These are phyloP conservation scores for Eulithis testata DNA, from an alignment of 2,888 invertebrate species.

Conservation along the genomic window DNA sequence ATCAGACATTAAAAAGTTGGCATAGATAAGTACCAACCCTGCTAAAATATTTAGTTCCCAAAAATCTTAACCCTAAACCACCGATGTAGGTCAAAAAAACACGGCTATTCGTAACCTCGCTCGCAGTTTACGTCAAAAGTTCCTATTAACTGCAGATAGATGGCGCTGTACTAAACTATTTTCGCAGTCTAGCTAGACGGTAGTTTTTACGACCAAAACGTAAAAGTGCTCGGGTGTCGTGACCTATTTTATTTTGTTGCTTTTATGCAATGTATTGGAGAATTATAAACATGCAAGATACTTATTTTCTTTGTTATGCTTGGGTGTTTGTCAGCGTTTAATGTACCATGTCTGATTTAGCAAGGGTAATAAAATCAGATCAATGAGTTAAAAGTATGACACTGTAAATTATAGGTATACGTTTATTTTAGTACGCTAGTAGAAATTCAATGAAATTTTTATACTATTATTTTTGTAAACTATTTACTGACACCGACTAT, in stretches of 20 bases:
- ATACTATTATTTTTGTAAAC: no score
- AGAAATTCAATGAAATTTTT: no score
- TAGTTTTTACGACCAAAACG: constrained; percentile 59
- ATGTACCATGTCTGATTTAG: constrained; percentile 33
- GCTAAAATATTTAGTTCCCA: constrained; percentile 5
- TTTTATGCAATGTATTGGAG: constrained; percentile 41
- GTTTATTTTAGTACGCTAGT: not conserved
- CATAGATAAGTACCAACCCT: no score
- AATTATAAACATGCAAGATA: constrained; percentile 30
- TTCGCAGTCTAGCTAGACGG: constrained; percentile 43
- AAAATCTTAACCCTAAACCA: constrained; percentile 58
- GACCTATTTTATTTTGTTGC: constrained; percentile 56
- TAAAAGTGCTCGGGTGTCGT: constrained; percentile 62
- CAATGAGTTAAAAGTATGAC: not conserved
- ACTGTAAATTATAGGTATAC: not conserved
- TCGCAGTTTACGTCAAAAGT: constrained; percentile 70
- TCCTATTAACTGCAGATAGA: constrained; percentile 74
- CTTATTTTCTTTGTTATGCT: constrained; percentile 20
- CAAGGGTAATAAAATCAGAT: constrained; percentile 18
- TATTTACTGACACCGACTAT: no score
- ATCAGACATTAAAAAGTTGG: no score
- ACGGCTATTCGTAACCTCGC: constrained; percentile 57
- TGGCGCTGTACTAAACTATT: constrained; percentile 71
- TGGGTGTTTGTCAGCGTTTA: constrained; percentile 32
- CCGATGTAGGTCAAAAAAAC: constrained; percentile 70